phyloP scores from a whole-genome alignment of 92 coral and sea anemone genomes.

The Phenganax subtilis region DNA sequence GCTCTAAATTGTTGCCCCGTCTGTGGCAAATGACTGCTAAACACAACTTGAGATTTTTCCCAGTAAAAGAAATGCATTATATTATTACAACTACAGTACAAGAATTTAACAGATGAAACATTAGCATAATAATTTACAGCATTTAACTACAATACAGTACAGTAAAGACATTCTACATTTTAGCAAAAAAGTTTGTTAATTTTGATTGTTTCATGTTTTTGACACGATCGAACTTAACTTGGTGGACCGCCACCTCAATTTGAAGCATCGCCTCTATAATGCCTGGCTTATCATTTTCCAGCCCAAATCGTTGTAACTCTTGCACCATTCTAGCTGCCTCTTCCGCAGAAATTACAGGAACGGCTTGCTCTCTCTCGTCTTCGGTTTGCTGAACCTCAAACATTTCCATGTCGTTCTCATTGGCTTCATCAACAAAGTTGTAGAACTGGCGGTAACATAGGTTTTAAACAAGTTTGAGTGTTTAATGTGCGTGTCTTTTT shows the following conservation, averaged over 20 bases:
- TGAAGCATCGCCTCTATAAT: constrained; percentile 24
- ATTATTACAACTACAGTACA: too few species aligned
- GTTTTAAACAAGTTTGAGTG: background rate
- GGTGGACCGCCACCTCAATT: constrained; percentile 9
- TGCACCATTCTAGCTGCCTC: constrained; percentile 21
- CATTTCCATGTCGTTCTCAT: background rate
- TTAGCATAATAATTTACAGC: too few species aligned
- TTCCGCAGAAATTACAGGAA: background rate
- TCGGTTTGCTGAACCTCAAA: background rate
- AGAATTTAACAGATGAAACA: too few species aligned
- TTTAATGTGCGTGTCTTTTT: too few species aligned
- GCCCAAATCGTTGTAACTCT: constrained; percentile 4
- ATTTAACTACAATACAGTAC: too few species aligned
- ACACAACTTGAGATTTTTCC: too few species aligned
- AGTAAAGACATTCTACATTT: too few species aligned
- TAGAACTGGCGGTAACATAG: background rate
- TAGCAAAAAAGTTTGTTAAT: background rate
- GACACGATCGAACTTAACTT: background rate
- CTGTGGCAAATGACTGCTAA: too few species aligned
- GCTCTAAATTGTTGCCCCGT: too few species aligned
- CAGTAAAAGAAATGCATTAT: too few species aligned
- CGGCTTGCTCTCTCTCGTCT: background rate
- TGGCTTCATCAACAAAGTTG: background rate
- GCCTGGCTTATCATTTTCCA: constrained; percentile 1
- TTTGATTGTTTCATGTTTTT: background rate